These are phyloP conservation scores for Microctenopoma stevenorrisi DNA, from an alignment of 2,797 vertebrate species.

Conservation along the genomic window DNA sequence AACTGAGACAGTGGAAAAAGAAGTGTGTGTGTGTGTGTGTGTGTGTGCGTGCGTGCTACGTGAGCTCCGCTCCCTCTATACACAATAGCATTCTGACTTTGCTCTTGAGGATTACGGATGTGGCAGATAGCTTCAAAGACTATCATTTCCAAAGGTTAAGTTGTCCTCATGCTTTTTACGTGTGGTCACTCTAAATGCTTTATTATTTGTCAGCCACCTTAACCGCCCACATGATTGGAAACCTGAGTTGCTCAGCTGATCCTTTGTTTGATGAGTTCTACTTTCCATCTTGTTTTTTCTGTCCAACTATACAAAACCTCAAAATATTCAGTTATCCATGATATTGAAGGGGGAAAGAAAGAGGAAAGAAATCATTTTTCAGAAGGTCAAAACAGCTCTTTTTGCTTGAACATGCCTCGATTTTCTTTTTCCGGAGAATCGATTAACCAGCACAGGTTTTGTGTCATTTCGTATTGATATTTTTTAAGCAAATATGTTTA, in stretches of 20 bases:
- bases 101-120: constrained; percentile 68
- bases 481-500: too few species aligned
- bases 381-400: too few species aligned
- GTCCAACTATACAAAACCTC: too few species aligned
- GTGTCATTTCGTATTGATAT: too few species aligned
- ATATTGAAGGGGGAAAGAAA: neutral
- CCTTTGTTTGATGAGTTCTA: neutral
- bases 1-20: constrained; percentile 66
- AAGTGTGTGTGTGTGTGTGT: too few species aligned
- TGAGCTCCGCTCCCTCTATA: constrained; percentile 51
- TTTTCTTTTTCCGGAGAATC: too few species aligned
- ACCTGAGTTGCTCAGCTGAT: neutral
- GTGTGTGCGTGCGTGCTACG: constrained; percentile 31
- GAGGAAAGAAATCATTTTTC: neutral
- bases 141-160: constrained; percentile 56
- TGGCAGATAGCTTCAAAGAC: constrained; percentile 61
- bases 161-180: constrained; percentile 20
- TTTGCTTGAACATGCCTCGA: too few species aligned
- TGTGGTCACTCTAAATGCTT: neutral
- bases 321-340: neutral
- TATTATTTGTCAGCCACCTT: neutral
- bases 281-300: too few species aligned
- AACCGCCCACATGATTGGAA: neutral
- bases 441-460: too few species aligned
- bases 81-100: constrained; percentile 62